phyloP scores from a whole-genome alignment of 2,113 vertebrate species.

The Rhea americana region DNA sequence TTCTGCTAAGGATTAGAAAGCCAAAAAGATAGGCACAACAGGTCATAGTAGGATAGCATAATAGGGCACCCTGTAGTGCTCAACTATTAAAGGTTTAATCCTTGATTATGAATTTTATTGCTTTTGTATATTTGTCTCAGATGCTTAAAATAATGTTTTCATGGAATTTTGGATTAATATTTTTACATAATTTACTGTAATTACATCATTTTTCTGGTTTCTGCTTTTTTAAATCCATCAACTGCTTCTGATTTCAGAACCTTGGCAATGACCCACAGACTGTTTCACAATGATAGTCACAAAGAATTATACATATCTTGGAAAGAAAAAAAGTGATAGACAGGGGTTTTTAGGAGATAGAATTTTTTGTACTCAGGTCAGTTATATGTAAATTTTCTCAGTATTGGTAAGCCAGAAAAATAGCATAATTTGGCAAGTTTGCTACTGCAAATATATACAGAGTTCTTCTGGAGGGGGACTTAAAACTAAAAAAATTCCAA shows the following conservation, averaged over 20 bases:
- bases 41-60: slow-evolving; percentile 39
- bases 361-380: background rate
- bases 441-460: background rate
- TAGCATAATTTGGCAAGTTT: background rate
- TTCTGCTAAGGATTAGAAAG: slow-evolving; percentile 52
- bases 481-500: background rate
- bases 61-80: slow-evolving; percentile 61
- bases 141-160: slow-evolving; percentile 57
- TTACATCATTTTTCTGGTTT: background rate
- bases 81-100: slow-evolving; percentile 67
- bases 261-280: background rate
- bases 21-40: slow-evolving; percentile 47
- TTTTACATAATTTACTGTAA: slow-evolving; percentile 65
- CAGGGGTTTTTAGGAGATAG: background rate
- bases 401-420: background rate
- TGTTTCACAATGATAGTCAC: background rate
- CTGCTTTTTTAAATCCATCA: background rate
- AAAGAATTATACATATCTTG: background rate
- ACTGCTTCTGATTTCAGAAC: background rate
- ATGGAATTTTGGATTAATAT: slow-evolving; percentile 60
- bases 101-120: slow-evolving; percentile 51
- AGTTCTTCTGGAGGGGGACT: background rate
- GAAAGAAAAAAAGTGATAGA: background rate
- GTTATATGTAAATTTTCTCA: background rate
- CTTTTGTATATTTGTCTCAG: slow-evolving; percentile 59